Conservation (phyloP, 2,113 vertebrate genomes). For the Pluvianellus socialis region DNA sequence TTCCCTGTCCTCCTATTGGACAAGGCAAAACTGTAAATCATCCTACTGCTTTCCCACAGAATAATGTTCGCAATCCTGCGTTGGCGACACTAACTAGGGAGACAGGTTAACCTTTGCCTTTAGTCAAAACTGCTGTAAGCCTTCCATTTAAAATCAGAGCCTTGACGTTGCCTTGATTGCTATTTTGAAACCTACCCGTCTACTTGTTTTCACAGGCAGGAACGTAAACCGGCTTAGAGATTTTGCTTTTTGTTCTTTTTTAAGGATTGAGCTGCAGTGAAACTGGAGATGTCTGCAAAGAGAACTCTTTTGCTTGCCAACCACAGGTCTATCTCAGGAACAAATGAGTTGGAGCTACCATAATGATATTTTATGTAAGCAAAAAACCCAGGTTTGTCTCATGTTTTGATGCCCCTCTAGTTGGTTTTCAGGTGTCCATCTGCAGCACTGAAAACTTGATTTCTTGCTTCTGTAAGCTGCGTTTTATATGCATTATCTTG, state of each 20-base stretch:
- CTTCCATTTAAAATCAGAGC: neutral
- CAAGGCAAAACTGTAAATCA: neutral
- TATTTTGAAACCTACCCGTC: neutral
- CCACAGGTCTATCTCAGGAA: neutral
- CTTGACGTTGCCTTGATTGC: neutral
- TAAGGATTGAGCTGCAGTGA: neutral
- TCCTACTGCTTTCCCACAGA: conserved; percentile 61
- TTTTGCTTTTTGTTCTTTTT: neutral
- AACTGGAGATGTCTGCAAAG: neutral
- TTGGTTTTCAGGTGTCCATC: neutral
- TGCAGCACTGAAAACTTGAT: neutral
- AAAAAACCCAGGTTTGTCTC: neutral
- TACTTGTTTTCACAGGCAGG: neutral
- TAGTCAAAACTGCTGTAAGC: neutral
- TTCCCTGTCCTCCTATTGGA: neutral
- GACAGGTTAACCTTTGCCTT: conserved; percentile 1
- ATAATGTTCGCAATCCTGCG: neutral
- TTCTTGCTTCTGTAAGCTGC: neutral
- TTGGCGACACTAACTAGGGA: neutral
- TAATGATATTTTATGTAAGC: neutral
- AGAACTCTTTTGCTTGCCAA: neutral
- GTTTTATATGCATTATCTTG: neutral
- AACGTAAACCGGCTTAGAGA: neutral
- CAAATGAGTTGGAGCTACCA: neutral
- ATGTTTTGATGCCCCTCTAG: neutral